Evolutionary conservation across 1,140 invertebrate genomes (phyloP).

Genomic region (Nasonia longicornis): DNA sequence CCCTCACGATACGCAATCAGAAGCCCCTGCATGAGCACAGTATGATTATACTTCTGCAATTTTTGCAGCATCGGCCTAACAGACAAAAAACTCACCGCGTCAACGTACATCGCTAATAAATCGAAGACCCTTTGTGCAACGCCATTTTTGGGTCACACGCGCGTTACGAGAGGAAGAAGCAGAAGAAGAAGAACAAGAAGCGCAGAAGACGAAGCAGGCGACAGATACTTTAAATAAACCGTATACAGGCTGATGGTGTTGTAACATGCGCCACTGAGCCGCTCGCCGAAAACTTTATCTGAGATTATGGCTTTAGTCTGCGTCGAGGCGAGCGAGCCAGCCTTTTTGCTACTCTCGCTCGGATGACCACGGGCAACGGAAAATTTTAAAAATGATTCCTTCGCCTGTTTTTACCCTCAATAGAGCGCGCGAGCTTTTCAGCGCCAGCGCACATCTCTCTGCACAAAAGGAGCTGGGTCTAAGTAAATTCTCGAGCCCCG

Average conservation of each 20-base stretch:
- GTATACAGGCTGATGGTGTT: not conserved
- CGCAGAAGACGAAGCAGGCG: not conserved
- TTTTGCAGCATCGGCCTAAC: no score
- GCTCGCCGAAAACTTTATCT: not conserved
- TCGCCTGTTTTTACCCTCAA: constrained; percentile 13
- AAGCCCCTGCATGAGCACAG: no score
- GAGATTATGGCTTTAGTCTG: not conserved
- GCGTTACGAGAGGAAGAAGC: not conserved
- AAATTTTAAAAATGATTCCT: constrained; percentile 39
- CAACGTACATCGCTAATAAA: no score
- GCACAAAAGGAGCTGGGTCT: not conserved
- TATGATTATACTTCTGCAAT: no score
- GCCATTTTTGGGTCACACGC: no score
- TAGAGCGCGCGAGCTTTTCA: not conserved
- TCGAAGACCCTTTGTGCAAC: no score
- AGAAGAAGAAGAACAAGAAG: not conserved
- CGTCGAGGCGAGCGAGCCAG: not conserved
- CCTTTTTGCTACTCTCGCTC: constrained; percentile 2
- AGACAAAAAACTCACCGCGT: no score
- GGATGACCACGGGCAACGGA: not conserved
- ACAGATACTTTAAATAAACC: constrained; percentile 25
- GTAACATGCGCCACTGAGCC: constrained; percentile 9
- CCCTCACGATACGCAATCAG: no score
- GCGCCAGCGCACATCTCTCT: not conserved
- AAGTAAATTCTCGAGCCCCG: not conserved